A percentile compares a stretch with the other conserved stretches of the same genome.
Evolutionary conservation across 2,888 invertebrate species (phyloP).

Genomic region (Drosophila siamana): DNA sequence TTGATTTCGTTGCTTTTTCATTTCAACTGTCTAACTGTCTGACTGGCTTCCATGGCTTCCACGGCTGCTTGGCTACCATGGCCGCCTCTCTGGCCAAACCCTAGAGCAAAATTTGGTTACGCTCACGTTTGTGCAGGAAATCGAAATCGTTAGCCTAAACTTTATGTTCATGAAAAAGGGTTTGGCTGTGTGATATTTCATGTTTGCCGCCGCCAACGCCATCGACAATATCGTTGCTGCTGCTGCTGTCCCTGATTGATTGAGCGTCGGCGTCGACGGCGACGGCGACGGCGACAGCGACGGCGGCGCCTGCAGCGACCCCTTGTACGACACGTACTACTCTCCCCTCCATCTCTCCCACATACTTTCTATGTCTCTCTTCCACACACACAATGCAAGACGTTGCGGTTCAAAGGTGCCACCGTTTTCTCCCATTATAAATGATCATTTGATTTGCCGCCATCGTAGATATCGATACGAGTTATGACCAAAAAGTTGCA

Average conservation of each 20-base stretch:
- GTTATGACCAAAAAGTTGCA: slow-evolving; percentile 44
- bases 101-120: slow-evolving; percentile 76
- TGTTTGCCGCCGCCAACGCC: slow-evolving; percentile 79
- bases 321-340: slow-evolving; percentile 63
- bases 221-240: slow-evolving; percentile 42
- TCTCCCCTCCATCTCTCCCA: slow-evolving; percentile 14
- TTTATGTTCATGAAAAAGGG: slow-evolving; percentile 74
- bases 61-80: not conserved
- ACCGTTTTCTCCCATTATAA: slow-evolving; percentile 63
- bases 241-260: slow-evolving; percentile 63
- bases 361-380: too few relatives aligned
- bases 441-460: slow-evolving; percentile 69
- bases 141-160: slow-evolving; percentile 65
- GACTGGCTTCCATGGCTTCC: too few relatives aligned
- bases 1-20: slow-evolving; percentile 55
- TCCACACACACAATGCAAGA: slow-evolving; percentile 29
- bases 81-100: slow-evolving; percentile 75
- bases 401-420: slow-evolving; percentile 72
- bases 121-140: slow-evolving; percentile 82
- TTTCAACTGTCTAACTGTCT: slow-evolving; percentile 4
- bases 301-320: slow-evolving; percentile 53
- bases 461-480: slow-evolving; percentile 48
- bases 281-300: slow-evolving; percentile 35
- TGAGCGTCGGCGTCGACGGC: slow-evolving; percentile 54
- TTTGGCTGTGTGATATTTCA: slow-evolving; percentile 78